Conservation (phyloP, 2,888 invertebrate species). For the Orthosia gracilis region DNA sequence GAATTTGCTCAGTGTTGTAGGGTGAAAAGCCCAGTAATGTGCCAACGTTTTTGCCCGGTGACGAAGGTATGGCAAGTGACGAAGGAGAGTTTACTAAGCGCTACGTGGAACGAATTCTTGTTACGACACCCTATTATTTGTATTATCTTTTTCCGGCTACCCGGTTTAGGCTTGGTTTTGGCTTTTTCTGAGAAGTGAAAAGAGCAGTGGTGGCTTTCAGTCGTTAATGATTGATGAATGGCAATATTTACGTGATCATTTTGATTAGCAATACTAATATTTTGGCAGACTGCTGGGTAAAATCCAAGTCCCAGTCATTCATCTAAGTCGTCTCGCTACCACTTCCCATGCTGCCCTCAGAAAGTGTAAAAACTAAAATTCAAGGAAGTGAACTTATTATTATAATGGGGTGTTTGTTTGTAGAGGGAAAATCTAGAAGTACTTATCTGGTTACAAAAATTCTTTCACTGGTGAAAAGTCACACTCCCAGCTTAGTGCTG, state of each 20-base stretch:
- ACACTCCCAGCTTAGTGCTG: too few species aligned
- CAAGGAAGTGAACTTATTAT: too few species aligned
- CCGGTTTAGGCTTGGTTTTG: conserved; percentile 21
- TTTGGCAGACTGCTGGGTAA: not conserved
- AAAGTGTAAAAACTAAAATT: too few species aligned
- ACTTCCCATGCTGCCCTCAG: too few species aligned
- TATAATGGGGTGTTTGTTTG: too few species aligned
- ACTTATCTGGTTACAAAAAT: too few species aligned
- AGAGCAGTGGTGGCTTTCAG: not conserved
- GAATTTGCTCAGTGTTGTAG: conserved; percentile 26
- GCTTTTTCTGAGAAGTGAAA: not conserved
- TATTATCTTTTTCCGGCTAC: conserved; percentile 47
- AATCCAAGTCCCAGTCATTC: too few species aligned
- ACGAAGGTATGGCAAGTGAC: conserved; percentile 61
- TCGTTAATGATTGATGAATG: not conserved
- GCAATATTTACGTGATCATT: not conserved
- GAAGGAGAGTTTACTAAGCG: conserved; percentile 58
- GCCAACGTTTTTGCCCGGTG: conserved; percentile 62
- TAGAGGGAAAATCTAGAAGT: not conserved
- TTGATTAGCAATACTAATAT: not conserved
- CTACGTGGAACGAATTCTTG: conserved; percentile 56
- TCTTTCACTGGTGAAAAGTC: too few species aligned
- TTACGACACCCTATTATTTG: conserved; percentile 52
- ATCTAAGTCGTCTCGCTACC: too few species aligned
- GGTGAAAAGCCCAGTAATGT: conserved; percentile 42